Base-by-base conservation (phyloP, 2,113 vertebrate species). In the Pangasianodon gigas region DNA sequence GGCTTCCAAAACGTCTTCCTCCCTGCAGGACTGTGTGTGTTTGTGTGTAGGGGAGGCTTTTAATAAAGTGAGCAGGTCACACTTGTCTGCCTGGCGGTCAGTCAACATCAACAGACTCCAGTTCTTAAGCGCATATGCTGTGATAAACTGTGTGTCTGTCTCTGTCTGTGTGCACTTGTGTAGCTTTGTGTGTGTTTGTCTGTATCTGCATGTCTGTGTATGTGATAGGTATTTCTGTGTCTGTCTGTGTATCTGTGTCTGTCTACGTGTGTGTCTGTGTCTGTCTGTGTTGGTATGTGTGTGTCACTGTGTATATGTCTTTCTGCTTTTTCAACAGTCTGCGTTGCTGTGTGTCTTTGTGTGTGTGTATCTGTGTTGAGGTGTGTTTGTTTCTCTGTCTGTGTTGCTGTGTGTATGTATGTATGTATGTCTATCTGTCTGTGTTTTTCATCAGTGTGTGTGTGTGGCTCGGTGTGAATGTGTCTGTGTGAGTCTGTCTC, bases 31-130 rank as follows among this genome's bases (percentile, higher is more conserved):
- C 37, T 83, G 80, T 86, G 58, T 84, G 65, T 24, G 60, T 37
- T 62, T n/a, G 67, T 69, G 82, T 69, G 60, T 81, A 52, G 26
- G 82, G 52, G 79, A 69, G 21, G 84, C 16, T 86, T 90, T 93
- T 89, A 91, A 88, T 91, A 87, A 87, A 91, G 89, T 74, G 71
- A 90, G 41, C n/a, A 52, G 81, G 86, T 92, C 80, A 71, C 11
- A 44, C 81, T 82, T 44, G 32, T 58, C 69, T 71, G 44, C 14
- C 56, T 91, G 56, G 65, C 54, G 9, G 51, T 46, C 58, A 44
- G 85, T 90, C 89, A 90, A 58, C 89, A 85, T 90, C 82, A 90
- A 91, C 87, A 91, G n/a, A 84, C 75, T 77, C 26, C 29, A 9
- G 65, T 21, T 48, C 86, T 58, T 77, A 14, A n/a, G 62, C 37